These are phyloP conservation scores for Larimichthys polyactis DNA, from an alignment of 2,113 vertebrate species.

Conservation along the genomic window DNA sequence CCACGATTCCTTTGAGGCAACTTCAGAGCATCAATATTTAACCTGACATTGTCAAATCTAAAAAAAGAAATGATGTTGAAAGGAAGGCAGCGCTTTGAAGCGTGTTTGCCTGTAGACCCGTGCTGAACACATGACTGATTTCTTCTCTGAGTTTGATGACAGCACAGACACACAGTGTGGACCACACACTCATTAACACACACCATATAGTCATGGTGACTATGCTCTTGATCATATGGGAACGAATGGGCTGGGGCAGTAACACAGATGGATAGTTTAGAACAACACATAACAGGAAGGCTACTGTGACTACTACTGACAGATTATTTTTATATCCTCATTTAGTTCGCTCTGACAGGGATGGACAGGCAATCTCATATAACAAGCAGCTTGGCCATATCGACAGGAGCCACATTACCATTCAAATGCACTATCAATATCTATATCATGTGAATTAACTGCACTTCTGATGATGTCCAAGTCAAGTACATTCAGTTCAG, in stretches of 20 bases:
- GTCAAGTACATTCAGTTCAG: not conserved
- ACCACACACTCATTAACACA: not conserved
- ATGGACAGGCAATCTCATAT: not conserved
- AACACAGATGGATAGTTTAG: slow-evolving; percentile 13
- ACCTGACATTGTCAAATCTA: slow-evolving; percentile 72
- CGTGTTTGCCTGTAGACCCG: slow-evolving; percentile 50
- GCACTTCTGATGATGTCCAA: not conserved
- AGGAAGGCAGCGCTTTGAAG: slow-evolving; percentile 60
- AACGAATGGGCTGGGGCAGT: slow-evolving; percentile 10
- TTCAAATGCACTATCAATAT: not conserved
- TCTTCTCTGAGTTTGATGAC: slow-evolving; percentile 33
- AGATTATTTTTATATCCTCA: not conserved
- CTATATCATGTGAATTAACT: not conserved
- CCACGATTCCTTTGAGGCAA: slow-evolving; percentile 55
- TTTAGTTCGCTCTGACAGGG: not conserved
- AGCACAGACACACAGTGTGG: slow-evolving; percentile 21
- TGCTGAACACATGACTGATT: slow-evolving; percentile 48
- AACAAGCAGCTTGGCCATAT: not conserved
- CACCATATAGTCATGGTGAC: slow-evolving; percentile 8
- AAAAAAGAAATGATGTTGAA: slow-evolving; percentile 69
- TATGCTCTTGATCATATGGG: slow-evolving; percentile 9
- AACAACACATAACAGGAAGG: not conserved
- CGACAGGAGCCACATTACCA: not conserved
- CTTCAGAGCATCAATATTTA: slow-evolving; percentile 76
- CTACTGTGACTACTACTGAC: not conserved